Evolutionary conservation across 2,113 vertebrate genomes (phyloP).

Genomic region (Campylomormyrus tamandua): DNA sequence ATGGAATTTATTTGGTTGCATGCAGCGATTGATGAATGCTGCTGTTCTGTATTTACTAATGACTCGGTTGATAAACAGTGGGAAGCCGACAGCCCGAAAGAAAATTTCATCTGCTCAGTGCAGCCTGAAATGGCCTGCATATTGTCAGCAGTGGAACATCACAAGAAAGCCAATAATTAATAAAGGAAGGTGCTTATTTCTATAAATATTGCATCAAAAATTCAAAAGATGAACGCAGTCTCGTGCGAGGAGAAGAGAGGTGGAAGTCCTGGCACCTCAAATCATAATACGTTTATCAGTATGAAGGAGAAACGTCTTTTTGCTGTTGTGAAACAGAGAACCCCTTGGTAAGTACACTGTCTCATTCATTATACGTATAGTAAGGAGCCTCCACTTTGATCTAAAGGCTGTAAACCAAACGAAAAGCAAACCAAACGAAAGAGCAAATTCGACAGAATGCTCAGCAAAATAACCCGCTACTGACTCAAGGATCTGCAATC

Average conservation of each 20-base stretch:
- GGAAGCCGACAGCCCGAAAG: not conserved
- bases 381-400: not conserved
- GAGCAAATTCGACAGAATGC: not conserved
- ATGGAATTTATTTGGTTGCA: slow-evolving; percentile 1
- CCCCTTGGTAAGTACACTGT: not conserved
- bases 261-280: not conserved
- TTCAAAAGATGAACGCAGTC: not conserved
- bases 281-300: not conserved
- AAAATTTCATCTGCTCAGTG: not conserved
- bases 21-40: not conserved
- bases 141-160: not conserved
- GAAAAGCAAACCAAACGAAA: not conserved
- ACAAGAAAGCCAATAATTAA: not conserved
- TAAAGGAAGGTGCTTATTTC: not conserved
- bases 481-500: not conserved
- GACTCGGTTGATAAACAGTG: slow-evolving; percentile 7
- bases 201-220: not conserved
- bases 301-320: not conserved
- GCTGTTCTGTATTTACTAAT: slow-evolving; percentile 8
- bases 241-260: not conserved
- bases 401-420: not conserved
- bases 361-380: not conserved
- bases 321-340: not conserved
- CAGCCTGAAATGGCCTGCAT: not conserved
- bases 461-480: not conserved